phyloP scores from a whole-genome alignment of 2,113 vertebrate species.

The Agapornis roseicollis region DNA sequence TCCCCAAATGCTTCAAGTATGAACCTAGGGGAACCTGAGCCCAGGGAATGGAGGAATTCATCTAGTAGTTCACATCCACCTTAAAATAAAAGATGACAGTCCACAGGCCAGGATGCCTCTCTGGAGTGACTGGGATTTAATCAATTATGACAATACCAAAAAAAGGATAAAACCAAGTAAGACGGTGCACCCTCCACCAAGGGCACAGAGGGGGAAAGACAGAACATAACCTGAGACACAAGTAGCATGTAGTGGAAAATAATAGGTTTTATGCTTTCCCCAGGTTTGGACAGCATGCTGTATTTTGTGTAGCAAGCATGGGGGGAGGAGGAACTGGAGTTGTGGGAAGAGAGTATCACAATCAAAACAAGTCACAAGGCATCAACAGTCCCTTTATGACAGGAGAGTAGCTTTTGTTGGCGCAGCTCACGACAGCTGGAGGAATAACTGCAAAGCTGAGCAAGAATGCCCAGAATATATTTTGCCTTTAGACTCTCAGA shows the following conservation, averaged over 20 bases:
- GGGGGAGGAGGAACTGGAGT: not conserved
- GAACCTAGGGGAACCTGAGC: not conserved
- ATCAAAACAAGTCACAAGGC: constrained; percentile 39
- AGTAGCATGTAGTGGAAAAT: not conserved
- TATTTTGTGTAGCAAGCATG: not conserved
- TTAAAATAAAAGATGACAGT: not conserved
- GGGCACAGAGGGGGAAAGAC: not conserved
- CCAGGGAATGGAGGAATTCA: not conserved
- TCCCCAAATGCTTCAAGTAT: not conserved
- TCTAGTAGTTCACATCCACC: not conserved
- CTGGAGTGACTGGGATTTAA: not conserved
- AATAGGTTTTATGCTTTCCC: not conserved
- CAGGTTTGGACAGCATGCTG: not conserved
- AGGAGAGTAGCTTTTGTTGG: constrained; percentile 53
- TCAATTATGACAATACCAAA: not conserved
- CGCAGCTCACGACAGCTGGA: constrained; percentile 49
- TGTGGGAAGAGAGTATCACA: constrained; percentile 1
- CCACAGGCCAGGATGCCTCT: not conserved
- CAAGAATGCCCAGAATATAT: not conserved
- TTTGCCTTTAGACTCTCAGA: constrained; percentile 33
- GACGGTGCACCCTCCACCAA: not conserved
- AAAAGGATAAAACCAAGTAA: too few species aligned
- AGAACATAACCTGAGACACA: not conserved
- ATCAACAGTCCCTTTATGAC: constrained; percentile 43
- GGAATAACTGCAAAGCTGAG: constrained; percentile 31